phyloP scores from a whole-genome alignment of 2,113 vertebrate species.

The Corydoras maculifer region DNA sequence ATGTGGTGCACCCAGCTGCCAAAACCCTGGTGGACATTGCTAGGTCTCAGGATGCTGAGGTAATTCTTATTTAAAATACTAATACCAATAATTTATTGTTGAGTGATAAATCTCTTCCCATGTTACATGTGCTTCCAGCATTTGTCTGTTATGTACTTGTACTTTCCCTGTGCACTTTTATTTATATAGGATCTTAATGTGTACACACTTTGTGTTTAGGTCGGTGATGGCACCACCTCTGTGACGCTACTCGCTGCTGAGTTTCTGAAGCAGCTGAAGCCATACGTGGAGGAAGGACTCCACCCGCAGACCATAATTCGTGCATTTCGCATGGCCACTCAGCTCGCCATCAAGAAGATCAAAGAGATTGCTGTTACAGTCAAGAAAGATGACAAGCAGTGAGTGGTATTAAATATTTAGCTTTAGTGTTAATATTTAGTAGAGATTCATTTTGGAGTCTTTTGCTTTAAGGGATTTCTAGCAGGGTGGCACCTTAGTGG shows the following conservation, averaged over 20 bases:
- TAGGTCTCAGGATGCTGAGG: conserved; percentile 96
- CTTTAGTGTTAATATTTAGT: too few species aligned
- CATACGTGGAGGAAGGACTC: conserved; percentile 90
- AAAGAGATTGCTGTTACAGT: conserved; percentile 81
- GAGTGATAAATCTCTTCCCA: too few species aligned
- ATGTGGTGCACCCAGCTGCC: conserved; percentile 91
- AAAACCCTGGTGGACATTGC: conserved; percentile 96
- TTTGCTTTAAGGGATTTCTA: too few species aligned
- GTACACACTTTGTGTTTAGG: conserved; percentile 56
- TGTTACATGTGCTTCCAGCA: too few species aligned
- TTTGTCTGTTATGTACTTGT: neutral
- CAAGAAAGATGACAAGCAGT: conserved; percentile 88
- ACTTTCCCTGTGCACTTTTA: neutral
- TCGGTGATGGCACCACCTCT: conserved; percentile 92
- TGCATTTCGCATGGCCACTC: conserved; percentile 84
- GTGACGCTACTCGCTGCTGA: conserved; percentile 92
- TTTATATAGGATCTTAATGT: neutral
- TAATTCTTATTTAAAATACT: conserved; percentile 39
- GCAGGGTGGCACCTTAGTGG: too few species aligned
- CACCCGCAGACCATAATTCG: conserved; percentile 98
- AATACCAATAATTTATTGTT: too few species aligned
- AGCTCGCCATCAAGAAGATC: conserved; percentile 87
- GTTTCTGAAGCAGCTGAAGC: conserved; percentile 92
- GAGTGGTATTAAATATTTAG: conserved; percentile 49
- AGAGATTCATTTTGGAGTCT: too few species aligned